Base-by-base conservation (phyloP, 2,113 vertebrate species). In the Vimba vimba region DNA sequence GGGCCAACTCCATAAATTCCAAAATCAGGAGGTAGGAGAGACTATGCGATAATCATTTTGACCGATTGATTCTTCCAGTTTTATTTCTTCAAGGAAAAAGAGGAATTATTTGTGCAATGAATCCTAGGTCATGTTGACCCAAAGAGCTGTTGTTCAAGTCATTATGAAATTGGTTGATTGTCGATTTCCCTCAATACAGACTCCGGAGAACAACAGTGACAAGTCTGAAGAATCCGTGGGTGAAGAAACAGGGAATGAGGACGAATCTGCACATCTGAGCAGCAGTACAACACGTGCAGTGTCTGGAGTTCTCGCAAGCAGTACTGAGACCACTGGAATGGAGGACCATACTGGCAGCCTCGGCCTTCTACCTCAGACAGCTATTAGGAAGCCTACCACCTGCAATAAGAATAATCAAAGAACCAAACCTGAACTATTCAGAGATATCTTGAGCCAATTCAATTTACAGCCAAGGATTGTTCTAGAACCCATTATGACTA, bases 401-500 rank as follows among this genome's bases (percentile, higher is more conserved):
- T 79, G 69, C 64, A 73, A 55, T 60, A 82, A 83, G 39, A 64
- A 10, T 47, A 60, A 62, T 71, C 30, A n/a, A 76, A 77, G 19
- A 64, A 79, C 62, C 30, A 66, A 59, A 19, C 19, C 73, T 3
- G n/a, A 82, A 77, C 27, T 43, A 68, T 79, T 71, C 83, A 62
- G 45, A 15, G 33, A n/a, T 33, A 3, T 30, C 45, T 17, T 68
- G 36, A 57, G 47, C 84, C 25, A 59, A 81, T 75, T 89, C n/a
- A 89, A 19, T 87, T 79, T 89, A 78, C 86, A 89, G 66, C 88
- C 88, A 73, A 87, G 73, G 78, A 85, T 89, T 62, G 79, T 89
- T 80, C 33, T 89, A 25, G 47, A 85, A 75, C 83, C 79, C 60
- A 66, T 85, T 79, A 60, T 9, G 7, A 23, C 74, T 23, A 13